Base-by-base conservation (phyloP, 2,113 vertebrate species). In the Dryoscopus gambensis region DNA sequence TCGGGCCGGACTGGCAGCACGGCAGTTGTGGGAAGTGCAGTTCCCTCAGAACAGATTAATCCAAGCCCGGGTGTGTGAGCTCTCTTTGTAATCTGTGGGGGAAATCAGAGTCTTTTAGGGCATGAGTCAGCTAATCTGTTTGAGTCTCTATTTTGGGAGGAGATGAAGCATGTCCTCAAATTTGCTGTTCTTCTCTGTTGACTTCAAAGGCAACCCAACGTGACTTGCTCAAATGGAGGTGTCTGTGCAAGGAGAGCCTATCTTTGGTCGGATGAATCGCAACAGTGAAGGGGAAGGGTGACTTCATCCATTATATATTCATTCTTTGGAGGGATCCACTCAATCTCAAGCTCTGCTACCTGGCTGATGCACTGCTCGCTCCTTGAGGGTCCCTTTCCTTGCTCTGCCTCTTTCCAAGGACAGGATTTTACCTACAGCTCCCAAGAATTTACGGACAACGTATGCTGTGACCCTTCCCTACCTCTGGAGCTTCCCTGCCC, bases 71-170 rank as follows among this genome's bases (percentile, higher is more conserved):
- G 35, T n/a, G 30, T 91, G 82, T 33, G 50, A 94, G 35, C 18
- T 83, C 24, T 19, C 75, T 62, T 31, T 46, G 24, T 56, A 85
- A 83, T 88, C 71, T 46, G 46, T 64, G 75, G 75, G 90, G 50
- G 42, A 37, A 93, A 30, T 42, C 63, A 14, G 52, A 22, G 42
- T 46, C 55, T 80, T 85, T 74, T 20, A 84, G 90, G 90, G 59
- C 90, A 47, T 93, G 90, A 95, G 79, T 94, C 95, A 95, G 90
- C 90, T 95, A 82, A 90, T 94, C 71, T 77, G 22, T 69, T 93
- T 49, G 2, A 92, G 70, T 83, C 47, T 93, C 96, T 97, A 84
- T 96, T 97, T 96, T 39, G 59, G 90, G 94, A 91, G 68, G 70
- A 95, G 75, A 88, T 92, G 85, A 93, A 90, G 82, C 79, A 53